phyloP scores from a whole-genome alignment of 2,113 vertebrate genomes.

The Speoplatyrhinus poulsoni region DNA sequence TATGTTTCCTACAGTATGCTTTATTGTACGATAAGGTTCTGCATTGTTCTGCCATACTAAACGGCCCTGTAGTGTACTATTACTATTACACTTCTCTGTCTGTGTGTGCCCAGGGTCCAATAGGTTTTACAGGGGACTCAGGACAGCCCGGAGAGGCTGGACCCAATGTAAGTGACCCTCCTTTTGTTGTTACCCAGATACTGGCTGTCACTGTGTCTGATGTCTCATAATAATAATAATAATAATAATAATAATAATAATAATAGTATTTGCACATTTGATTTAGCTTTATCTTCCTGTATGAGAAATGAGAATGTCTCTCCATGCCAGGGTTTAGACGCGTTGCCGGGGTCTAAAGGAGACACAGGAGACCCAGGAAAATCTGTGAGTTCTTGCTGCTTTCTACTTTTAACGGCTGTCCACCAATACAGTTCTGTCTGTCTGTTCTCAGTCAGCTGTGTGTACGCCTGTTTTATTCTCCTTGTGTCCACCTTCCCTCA shows the following conservation, averaged over 20 bases:
- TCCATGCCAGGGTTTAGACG: slow-evolving; percentile 85
- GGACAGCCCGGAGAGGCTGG: slow-evolving; percentile 79
- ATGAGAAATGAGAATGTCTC: not conserved
- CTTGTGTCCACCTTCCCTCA: too few species aligned
- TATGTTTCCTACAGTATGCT: too few species aligned
- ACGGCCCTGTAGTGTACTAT: not conserved
- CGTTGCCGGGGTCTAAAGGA: slow-evolving; percentile 89
- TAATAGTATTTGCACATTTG: not conserved
- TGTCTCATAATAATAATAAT: too few species aligned
- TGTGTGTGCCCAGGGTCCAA: slow-evolving; percentile 72
- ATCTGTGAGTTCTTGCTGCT: slow-evolving; percentile 77
- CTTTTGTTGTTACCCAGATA: not conserved
- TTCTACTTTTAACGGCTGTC: not conserved
- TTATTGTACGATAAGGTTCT: not conserved
- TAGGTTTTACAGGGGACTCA: slow-evolving; percentile 75
- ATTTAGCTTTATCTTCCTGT: not conserved
- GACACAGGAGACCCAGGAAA: slow-evolving; percentile 92
- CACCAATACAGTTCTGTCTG: not conserved
- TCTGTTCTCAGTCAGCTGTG: not conserved
- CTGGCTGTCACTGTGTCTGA: too few species aligned
- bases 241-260: not conserved
- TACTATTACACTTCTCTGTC: not conserved
- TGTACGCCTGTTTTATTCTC: not conserved
- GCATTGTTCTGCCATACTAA: not conserved
- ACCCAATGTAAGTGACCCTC: slow-evolving; percentile 68